Conservation (phyloP, 1,140 invertebrate species). For the Papilio aristodemus region DNA sequence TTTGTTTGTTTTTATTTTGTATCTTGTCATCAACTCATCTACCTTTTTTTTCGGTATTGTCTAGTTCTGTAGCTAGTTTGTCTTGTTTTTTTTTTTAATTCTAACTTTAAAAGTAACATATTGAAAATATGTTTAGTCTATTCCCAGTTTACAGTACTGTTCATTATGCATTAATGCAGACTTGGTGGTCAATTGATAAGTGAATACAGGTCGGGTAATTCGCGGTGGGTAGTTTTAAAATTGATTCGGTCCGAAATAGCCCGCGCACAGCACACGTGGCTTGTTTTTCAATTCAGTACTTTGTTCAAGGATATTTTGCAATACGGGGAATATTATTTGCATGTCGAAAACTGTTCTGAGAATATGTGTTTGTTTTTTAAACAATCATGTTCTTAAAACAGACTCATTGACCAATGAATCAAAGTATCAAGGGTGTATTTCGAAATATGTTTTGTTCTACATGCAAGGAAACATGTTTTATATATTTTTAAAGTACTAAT, state of each 20-base stretch:
- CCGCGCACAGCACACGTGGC: background rate
- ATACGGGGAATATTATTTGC: background rate
- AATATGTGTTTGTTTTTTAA: background rate
- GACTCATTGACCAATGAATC: too few species aligned
- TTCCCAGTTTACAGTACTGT: background rate
- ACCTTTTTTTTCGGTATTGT: too few species aligned
- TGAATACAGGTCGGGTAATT: background rate
- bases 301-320: slow-evolving; percentile 3
- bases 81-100: too few species aligned
- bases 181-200: background rate
- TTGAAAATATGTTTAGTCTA: too few species aligned
- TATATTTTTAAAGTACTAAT: too few species aligned
- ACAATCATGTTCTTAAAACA: background rate
- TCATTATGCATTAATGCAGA: background rate
- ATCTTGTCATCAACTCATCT: too few species aligned
- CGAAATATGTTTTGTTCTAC: background rate
- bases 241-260: background rate
- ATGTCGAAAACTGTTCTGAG: background rate
- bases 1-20: too few species aligned
- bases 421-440: background rate
- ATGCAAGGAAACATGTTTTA: too few species aligned
- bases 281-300: background rate
- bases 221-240: slow-evolving; percentile 10
- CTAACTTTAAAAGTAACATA: too few species aligned
- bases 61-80: too few species aligned